Conservation (phyloP, 2,888 invertebrate genomes). For the Adelphocoris suturalis region DNA sequence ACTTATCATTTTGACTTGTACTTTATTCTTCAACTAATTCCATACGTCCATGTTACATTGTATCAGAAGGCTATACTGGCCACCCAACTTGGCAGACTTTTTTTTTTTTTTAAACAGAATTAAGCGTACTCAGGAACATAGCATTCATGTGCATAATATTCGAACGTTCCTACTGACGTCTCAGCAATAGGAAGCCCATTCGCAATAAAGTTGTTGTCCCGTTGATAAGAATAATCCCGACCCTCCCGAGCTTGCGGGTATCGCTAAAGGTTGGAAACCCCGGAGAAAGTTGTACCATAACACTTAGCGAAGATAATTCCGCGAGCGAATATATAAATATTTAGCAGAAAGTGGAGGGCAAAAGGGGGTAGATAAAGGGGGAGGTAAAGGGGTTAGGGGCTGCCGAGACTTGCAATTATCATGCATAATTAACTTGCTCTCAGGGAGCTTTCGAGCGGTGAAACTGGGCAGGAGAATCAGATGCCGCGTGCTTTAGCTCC, state of each 20-base stretch:
- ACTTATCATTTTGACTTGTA: no score
- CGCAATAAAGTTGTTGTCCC: constrained; percentile 3
- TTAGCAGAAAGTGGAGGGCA: constrained; percentile 64
- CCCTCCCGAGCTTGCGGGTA: constrained; percentile 27
- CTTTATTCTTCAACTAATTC: no score
- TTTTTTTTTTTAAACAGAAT: no score
- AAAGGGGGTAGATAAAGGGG: constrained; percentile 51
- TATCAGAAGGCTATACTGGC: no score
- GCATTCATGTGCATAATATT: no score
- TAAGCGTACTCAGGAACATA: no score
- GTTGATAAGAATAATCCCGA: background rate
- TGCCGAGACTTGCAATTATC: constrained; percentile 72
- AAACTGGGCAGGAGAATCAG: constrained; percentile 64
- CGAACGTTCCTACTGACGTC: no score
- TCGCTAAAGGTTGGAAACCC: constrained; percentile 12
- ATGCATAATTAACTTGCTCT: constrained; percentile 70
- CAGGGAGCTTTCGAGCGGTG: constrained; percentile 29
- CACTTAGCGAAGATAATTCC: constrained; percentile 72
- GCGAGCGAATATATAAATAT: constrained; percentile 71
- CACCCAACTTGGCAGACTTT: no score
- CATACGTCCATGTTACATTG: no score
- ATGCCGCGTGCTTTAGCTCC: constrained; percentile 31
- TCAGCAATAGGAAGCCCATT: constrained; percentile 1
- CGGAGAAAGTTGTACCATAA: constrained; percentile 71
- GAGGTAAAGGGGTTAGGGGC: constrained; percentile 50